Evolutionary conservation across 2,113 vertebrate species (phyloP).

Genomic region (Istiophorus platypterus): DNA sequence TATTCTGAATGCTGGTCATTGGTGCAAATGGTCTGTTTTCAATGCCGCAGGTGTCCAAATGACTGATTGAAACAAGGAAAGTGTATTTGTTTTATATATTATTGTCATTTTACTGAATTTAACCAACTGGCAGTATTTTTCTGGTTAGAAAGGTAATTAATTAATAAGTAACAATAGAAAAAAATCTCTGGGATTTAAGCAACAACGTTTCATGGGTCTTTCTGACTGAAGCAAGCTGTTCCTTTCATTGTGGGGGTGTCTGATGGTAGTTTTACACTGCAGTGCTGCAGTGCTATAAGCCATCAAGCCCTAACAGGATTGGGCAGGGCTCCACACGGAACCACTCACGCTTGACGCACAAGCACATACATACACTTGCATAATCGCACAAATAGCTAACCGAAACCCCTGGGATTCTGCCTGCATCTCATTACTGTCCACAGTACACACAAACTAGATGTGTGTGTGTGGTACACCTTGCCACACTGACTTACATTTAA

Average conservation of each 20-base stretch:
- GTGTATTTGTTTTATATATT: neutral
- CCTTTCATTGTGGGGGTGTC: constrained; percentile 1
- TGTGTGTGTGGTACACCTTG: neutral
- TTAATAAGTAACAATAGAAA: too few relatives aligned
- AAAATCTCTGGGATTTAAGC: neutral
- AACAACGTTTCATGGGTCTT: neutral
- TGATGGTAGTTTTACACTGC: constrained; percentile 14
- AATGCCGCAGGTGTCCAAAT: too few relatives aligned
- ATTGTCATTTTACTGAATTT: neutral
- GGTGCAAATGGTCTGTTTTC: neutral
- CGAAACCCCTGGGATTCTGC: constrained; percentile 35
- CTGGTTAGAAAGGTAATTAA: neutral
- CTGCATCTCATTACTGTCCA: neutral
- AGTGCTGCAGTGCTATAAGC: neutral
- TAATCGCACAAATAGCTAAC: constrained; percentile 30
- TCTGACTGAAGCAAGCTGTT: neutral
- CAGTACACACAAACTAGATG: neutral
- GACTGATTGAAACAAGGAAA: neutral
- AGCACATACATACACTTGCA: constrained; percentile 1
- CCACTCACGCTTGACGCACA: neutral
- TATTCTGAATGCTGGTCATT: neutral
- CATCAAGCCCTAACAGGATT: constrained; percentile 37
- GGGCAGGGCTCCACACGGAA: constrained; percentile 8
- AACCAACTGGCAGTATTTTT: neutral
- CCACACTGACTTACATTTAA: neutral